Percentiles rank a stretch among this genome's conserved stretches.
Conservation (phyloP, 2,797 vertebrate species). For the Micromesistius poutassou region DNA sequence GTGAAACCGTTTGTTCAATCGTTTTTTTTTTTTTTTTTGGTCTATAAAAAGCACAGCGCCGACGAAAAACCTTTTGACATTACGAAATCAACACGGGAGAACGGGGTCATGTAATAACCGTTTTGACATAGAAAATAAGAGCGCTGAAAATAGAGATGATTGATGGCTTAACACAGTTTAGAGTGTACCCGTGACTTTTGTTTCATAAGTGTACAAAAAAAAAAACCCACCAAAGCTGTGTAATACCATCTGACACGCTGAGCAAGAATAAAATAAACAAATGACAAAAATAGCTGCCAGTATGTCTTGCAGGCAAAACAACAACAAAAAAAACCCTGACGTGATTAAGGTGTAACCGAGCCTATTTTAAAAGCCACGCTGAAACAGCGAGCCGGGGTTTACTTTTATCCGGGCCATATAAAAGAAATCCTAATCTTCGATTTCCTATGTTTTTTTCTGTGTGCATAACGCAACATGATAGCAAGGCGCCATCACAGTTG, state of each 20-base stretch:
- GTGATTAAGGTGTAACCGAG: slow-evolving; percentile 40
- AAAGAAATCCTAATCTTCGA: slow-evolving; percentile 42
- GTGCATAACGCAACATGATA: slow-evolving; percentile 62
- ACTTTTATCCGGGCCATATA: slow-evolving; percentile 25
- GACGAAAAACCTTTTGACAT: neutral
- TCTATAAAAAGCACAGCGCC: neutral
- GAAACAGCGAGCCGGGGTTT: slow-evolving; percentile 39
- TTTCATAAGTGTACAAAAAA: slow-evolving; percentile 35
- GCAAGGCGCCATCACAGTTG: slow-evolving; percentile 50
- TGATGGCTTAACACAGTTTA: slow-evolving; percentile 51
- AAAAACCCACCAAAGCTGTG: slow-evolving; percentile 23
- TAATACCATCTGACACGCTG: slow-evolving; percentile 64
- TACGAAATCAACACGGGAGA: slow-evolving; percentile 22
- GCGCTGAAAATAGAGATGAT: slow-evolving; percentile 43
- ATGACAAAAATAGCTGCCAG: slow-evolving; percentile 50
- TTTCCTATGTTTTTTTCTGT: slow-evolving; percentile 25
- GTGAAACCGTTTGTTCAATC: neutral
- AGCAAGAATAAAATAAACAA: slow-evolving; percentile 55
- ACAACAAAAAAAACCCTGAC: neutral
- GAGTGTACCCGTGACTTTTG: slow-evolving; percentile 42
- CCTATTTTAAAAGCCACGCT: slow-evolving; percentile 49
- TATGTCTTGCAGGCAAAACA: slow-evolving; percentile 26
- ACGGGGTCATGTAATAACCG: slow-evolving; percentile 28
- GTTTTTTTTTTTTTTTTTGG: neutral
- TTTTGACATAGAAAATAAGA: slow-evolving; percentile 44